These are phyloP conservation scores for Oncorhynchus keta DNA, from an alignment of 2,113 vertebrate species.

Conservation along the genomic window DNA sequence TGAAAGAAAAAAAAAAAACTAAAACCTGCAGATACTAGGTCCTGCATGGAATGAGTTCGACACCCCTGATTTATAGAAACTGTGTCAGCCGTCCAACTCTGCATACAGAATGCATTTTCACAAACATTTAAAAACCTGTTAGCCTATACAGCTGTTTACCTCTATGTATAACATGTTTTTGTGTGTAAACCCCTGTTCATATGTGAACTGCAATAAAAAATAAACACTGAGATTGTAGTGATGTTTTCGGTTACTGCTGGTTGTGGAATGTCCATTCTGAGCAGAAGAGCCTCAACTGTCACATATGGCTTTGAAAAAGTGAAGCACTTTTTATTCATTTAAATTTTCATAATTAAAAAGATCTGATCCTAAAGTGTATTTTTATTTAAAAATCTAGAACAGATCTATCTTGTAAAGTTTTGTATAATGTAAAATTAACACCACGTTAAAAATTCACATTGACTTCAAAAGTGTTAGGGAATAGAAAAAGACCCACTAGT, in stretches of 20 bases:
- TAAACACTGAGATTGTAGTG: slow-evolving; percentile 6
- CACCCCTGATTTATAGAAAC: slow-evolving; percentile 40
- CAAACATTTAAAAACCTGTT: slow-evolving; percentile 62
- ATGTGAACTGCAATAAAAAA: slow-evolving; percentile 30
- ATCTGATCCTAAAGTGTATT: slow-evolving; percentile 32
- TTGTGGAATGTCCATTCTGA: slow-evolving; percentile 23
- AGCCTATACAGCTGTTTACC: slow-evolving; percentile 54
- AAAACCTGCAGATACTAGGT: no score
- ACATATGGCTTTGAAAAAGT: slow-evolving; percentile 60
- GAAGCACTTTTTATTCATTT: slow-evolving; percentile 25
- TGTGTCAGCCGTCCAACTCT: slow-evolving; percentile 41
- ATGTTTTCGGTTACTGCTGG: slow-evolving; percentile 37
- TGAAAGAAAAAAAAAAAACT: no score
- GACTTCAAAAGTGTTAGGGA: slow-evolving; percentile 53
- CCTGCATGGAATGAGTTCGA: no score
- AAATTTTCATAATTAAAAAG: slow-evolving; percentile 17
- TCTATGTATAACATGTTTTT: not conserved
- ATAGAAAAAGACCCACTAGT: slow-evolving; percentile 56
- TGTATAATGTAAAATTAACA: slow-evolving; percentile 48
- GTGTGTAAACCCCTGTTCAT: slow-evolving; percentile 29
- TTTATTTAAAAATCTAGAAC: slow-evolving; percentile 60
- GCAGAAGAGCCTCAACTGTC: slow-evolving; percentile 30
- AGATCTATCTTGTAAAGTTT: slow-evolving; percentile 47
- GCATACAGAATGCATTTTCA: slow-evolving; percentile 40
- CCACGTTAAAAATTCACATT: slow-evolving; percentile 62